Evolutionary conservation across 2,113 vertebrate genomes (phyloP), one percentile per base, ranked within the genome.

Genomic region (Equus przewalskii): DNA sequence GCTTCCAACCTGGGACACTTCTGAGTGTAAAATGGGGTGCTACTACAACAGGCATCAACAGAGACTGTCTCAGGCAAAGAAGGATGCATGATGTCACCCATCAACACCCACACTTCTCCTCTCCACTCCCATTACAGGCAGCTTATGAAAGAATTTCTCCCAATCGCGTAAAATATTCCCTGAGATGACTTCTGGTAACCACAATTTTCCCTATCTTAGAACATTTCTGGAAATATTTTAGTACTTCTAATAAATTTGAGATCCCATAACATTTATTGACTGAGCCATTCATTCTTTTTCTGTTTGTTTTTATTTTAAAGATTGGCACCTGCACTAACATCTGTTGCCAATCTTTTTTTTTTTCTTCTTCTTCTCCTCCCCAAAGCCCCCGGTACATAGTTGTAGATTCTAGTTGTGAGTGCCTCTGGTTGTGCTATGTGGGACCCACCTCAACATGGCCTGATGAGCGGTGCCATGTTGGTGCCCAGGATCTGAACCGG

Each of bases 191-290:
- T 89, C 69, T 24, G 4, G 4, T 54, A 82, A 78, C 18, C n/a
- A 86, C 65, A 54, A 15, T 44, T 54, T 78, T 87, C 76, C 67
- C 78, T 67, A 16, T 67, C n/a, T 84, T 41, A 90, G 79, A 85
- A 75, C 18, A 64, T 22, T 64, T 82, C 85, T 72, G 85, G 76
- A 96, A 84, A 81, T 67, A 88, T 58, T 69, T 88, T 76, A 88
- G 58, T 51, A 80, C 6, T 28, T 51, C 70, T 65, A 41, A 19
- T 2, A 85, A 30, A 95, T 67, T 33, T 79, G 75, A 87, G n/a
- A 58, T 10, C 22, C 69, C 70, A 18, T 56, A 15, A 67, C 79
- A 90, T 6, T 33, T 60, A 85, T 26, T 46, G 54, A 46, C 26
- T 28, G n/a, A 33, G 14, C 7, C 69, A 80, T 49, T 83, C 70